Conservation (phyloP, 2,797 vertebrate species). For the Acomys russatus region DNA sequence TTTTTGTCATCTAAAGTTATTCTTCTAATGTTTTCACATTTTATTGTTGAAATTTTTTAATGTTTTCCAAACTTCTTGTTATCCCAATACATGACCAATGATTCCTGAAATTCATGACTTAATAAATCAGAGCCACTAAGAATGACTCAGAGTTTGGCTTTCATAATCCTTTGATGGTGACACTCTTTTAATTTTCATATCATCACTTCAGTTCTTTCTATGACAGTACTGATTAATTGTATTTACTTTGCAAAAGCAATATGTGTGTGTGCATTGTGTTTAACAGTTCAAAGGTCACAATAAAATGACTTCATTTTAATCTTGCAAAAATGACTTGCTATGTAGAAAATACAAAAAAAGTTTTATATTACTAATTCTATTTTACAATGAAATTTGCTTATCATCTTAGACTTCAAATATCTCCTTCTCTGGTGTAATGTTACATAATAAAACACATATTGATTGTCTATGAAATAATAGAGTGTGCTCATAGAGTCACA, state of each 20-base stretch:
- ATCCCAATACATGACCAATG: constrained; percentile 21
- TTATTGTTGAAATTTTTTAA: background rate
- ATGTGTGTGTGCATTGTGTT: background rate
- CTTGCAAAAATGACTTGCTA: background rate
- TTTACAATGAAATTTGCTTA: background rate
- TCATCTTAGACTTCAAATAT: background rate
- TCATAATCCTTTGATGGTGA: background rate
- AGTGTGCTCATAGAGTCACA: background rate
- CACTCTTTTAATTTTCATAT: background rate
- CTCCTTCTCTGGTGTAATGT: background rate
- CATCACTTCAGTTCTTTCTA: background rate
- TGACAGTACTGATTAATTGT: background rate
- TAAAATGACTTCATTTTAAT: constrained; percentile 57
- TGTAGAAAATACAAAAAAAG: background rate
- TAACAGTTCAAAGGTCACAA: background rate
- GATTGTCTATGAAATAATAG: background rate
- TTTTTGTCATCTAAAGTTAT: constrained; percentile 17
- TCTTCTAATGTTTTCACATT: background rate
- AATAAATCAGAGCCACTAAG: constrained; percentile 21
- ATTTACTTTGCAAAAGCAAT: background rate
- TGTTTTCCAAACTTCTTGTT: constrained; percentile 6
- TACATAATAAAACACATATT: background rate
- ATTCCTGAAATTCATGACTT: constrained; percentile 35
- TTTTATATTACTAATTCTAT: background rate
- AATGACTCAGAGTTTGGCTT: background rate